These are phyloP conservation scores for Holothuria scabra DNA, from an alignment of 53 echinoderm and acorn worm species.

Conservation along the genomic window DNA sequence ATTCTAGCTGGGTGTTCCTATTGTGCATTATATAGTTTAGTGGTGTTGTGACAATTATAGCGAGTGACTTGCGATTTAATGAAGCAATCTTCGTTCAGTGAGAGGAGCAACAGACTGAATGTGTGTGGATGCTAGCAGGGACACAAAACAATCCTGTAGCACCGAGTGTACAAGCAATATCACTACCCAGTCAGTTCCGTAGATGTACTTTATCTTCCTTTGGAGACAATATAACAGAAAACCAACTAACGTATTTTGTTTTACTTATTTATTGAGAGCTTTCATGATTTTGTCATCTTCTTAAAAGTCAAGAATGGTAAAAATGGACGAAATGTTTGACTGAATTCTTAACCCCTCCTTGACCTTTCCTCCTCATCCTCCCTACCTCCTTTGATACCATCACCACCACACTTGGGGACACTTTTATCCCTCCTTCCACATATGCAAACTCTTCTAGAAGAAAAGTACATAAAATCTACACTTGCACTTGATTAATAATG, in stretches of 20 bases:
- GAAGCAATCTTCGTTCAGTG: too few relatives aligned
- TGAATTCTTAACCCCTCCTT: too few relatives aligned
- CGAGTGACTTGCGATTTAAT: too few relatives aligned
- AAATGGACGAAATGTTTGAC: too few relatives aligned
- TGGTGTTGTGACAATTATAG: conserved; percentile 25
- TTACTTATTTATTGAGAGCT: not conserved
- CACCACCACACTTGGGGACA: too few relatives aligned
- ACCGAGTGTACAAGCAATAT: conserved; percentile 37
- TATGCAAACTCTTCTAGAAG: too few relatives aligned
- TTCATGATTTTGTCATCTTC: not conserved
- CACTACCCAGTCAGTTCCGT: conserved; percentile 15
- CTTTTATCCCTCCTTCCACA: too few relatives aligned
- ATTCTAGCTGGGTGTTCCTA: conserved; percentile 7
- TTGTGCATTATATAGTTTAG: conserved; percentile 25
- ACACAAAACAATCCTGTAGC: not conserved
- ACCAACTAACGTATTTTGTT: not conserved
- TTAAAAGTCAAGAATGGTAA: too few relatives aligned
- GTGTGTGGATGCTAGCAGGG: conserved; percentile 19
- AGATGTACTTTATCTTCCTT: conserved; percentile 25
- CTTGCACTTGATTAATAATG: too few relatives aligned
- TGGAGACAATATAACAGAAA: conserved; percentile 43
- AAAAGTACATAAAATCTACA: too few relatives aligned
- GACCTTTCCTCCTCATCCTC: too few relatives aligned
- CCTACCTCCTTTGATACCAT: too few relatives aligned
- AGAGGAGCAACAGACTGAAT: not conserved